Evolutionary conservation across 2,888 invertebrate species (phyloP), one percentile per base, ranked within the genome.

Genomic region (Dimorphilus gyrociliatus): DNA sequence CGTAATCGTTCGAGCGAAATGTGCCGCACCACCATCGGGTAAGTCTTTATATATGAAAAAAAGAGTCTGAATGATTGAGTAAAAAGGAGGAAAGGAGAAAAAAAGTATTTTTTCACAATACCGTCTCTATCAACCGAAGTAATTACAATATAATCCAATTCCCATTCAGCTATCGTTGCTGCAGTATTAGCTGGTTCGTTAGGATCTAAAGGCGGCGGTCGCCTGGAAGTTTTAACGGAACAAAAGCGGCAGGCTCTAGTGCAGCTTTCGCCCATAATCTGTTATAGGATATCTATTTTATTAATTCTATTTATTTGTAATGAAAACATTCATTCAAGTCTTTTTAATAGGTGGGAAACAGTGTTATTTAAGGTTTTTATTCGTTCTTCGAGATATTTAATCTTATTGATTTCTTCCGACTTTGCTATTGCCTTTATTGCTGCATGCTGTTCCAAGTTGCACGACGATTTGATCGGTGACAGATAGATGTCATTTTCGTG

Each of bases 71-170:
- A 28, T 19, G 28, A 7, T 10, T 7, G 23, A n/a, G n/a, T n/a
- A 7, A 25, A 7, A 25, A 8, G 13, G 13, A 25, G n/a, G 8
- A 7, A 25, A 25, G 7, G 13, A 25, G 25, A 27, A 27, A 14
- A 4, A 16, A 16, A 24, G 15, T 6, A 13, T 8, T 8, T 21
- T 8, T 24, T n/a, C n/a, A n/a, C n/a, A n/a, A n/a, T 49, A 84
- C 86, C 90, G 67, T 92, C 92, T 51, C 97, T 73, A 57, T 99
- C 97, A 0, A 97, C 97, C 2, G 92, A 92, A 0, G 97, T 99
- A 7, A 97, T 67, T 18, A 97, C 97, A 30, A 97, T 78, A 61
- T 99, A 99, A 51, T 90, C 86, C 2, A 97, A 69, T 1, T 88
- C 86, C 97, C 94, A 97, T 12, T 79, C 75, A 25, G 75, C 73